These are phyloP conservation scores for Margarornis squamiger DNA, from an alignment of 2,797 vertebrate species.

Conservation along the genomic window DNA sequence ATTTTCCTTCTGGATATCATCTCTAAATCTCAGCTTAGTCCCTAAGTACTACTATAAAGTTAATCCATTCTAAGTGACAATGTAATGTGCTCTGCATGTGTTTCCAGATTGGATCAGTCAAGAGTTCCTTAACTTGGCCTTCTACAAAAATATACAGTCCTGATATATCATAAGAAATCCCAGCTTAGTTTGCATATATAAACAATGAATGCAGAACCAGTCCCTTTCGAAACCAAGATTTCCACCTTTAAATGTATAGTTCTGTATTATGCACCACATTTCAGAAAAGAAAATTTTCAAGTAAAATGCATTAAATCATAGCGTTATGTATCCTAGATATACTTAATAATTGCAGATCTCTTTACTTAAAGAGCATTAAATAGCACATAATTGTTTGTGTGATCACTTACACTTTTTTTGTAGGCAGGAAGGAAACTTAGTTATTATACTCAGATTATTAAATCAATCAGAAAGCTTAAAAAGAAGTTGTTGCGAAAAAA, in stretches of 20 bases:
- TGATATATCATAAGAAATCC: not conserved
- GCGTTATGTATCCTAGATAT: not conserved
- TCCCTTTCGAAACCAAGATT: not conserved
- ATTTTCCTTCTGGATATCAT: not conserved
- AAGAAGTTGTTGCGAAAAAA: not conserved
- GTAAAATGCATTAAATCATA: not conserved
- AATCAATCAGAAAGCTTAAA: slow-evolving; percentile 45
- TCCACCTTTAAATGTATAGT: not conserved
- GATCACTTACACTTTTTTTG: slow-evolving; percentile 25
- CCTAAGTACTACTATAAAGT: not conserved
- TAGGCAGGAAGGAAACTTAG: slow-evolving; percentile 42
- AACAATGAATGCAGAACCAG: not conserved
- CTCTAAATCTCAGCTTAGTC: not conserved
- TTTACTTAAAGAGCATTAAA: slow-evolving; percentile 28
- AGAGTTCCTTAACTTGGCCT: not conserved
- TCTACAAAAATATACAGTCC: not conserved
- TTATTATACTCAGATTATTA: slow-evolving; percentile 41
- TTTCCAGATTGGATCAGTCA: not conserved
- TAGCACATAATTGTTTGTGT: slow-evolving; percentile 57
- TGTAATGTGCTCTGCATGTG: not conserved
- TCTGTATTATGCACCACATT: not conserved
- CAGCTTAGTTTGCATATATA: not conserved
- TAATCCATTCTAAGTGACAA: not conserved
- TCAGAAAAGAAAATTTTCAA: not conserved
- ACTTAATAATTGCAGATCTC: slow-evolving; percentile 11